Base-by-base conservation (phyloP, 2,113 vertebrate species). In the Dromas ardeola region DNA sequence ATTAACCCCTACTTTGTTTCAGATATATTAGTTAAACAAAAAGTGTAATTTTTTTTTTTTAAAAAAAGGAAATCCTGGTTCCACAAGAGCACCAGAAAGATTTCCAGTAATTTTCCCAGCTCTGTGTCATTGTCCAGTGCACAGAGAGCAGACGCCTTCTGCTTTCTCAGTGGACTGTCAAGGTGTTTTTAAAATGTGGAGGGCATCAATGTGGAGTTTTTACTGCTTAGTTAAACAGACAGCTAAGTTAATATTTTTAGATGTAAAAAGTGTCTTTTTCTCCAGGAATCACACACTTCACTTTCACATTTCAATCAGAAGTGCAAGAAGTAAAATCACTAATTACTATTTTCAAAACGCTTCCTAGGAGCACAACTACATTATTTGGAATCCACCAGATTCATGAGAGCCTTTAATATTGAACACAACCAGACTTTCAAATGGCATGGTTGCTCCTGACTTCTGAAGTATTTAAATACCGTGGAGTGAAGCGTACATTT, bases 401-500 rank as follows among this genome's bases (percentile, higher is more conserved):
- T 81, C 87, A 11, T 19, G 10, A 3, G 30, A 90, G 71, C 85
- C 81, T 93, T 94, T 87, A 88, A 85, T 72, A 91, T 15, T 82
- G 93, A 94, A 86, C 66, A 77, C 1, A 2, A 43, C 5, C n/a
- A 74, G 52, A 65, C 62, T 74, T 63, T 4, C 15, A 79, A 74
- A 81, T 38, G 53, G 62, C 72, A 59, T 3, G 19, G 71, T 26
- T 13, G 15, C 90, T 77, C 49, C 84, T 22, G 83, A 55, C 90
- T 97, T 21, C 91, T 95, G 83, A 88, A 96, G 92, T 87, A 97
- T 89, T 96, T 94, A 84, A 86, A 72, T 29, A 61, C n/a, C 11
- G 5, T 53, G 32, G 95, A 88, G 81, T 56, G 79, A 65, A 73
- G 77, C 2, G 0, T 42, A 88, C 34, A 1, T 59, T 92, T 85